These are phyloP conservation scores for Regulus satrapa DNA, from an alignment of 2,113 vertebrate species.

Conservation along the genomic window DNA sequence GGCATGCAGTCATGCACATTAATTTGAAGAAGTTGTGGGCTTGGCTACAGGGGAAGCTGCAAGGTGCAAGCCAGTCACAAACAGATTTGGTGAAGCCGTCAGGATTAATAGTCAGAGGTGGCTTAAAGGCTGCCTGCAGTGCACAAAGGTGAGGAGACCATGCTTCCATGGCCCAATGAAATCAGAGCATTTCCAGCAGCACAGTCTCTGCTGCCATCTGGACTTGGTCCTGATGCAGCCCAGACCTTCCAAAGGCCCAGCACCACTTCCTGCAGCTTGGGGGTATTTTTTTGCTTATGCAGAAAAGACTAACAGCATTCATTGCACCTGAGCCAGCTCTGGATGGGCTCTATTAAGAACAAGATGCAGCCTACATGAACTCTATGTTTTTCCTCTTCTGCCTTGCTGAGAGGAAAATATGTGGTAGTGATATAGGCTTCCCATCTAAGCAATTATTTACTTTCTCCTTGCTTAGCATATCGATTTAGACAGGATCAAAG, in stretches of 20 bases:
- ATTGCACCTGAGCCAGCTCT: background rate
- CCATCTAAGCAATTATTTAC: constrained; percentile 8
- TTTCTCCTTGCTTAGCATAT: constrained; percentile 17
- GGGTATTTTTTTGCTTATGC: background rate
- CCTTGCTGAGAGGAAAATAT: background rate
- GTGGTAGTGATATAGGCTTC: background rate
- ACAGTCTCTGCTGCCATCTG: background rate
- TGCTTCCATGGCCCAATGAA: background rate
- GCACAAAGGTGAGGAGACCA: background rate
- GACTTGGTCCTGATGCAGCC: background rate
- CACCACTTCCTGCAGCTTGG: background rate
- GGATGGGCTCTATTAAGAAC: background rate
- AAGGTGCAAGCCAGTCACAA: background rate
- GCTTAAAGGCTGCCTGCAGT: background rate
- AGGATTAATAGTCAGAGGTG: background rate
- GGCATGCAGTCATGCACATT: background rate
- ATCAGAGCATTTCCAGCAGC: background rate
- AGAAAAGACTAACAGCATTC: background rate
- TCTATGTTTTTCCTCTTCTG: background rate
- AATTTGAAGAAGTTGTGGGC: background rate
- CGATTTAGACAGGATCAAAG: constrained; percentile 21
- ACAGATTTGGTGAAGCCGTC: background rate
- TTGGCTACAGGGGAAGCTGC: background rate
- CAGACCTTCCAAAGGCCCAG: background rate
- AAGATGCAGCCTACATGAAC: background rate